Evolutionary conservation across 2,888 invertebrate species (phyloP).

Genomic region (Meghimatium bilineatum): DNA sequence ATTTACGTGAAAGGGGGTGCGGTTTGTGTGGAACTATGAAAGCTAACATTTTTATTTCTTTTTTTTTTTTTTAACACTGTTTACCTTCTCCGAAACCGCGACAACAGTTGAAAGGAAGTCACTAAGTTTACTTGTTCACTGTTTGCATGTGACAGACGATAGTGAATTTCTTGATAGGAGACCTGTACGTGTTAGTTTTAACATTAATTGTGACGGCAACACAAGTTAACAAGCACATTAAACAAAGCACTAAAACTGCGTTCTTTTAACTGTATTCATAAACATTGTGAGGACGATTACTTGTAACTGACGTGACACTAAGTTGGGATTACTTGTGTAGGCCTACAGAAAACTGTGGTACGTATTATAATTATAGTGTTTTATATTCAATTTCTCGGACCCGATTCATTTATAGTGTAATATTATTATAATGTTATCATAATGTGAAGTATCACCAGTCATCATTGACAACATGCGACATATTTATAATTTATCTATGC

Average conservation of each 20-base stretch:
- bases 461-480: too few relatives aligned
- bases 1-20: constrained; percentile 20
- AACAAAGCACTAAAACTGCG: too few relatives aligned
- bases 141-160: not conserved
- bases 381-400: too few relatives aligned
- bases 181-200: not conserved
- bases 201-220: not conserved
- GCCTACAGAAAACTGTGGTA: not conserved
- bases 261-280: too few relatives aligned
- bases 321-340: not conserved
- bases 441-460: too few relatives aligned
- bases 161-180: not conserved
- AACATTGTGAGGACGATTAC: too few relatives aligned
- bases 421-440: too few relatives aligned
- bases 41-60: not conserved
- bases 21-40: constrained; percentile 7
- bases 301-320: too few relatives aligned
- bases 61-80: not conserved
- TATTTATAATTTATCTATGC: too few relatives aligned
- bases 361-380: not conserved
- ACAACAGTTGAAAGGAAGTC: not conserved
- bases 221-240: not conserved
- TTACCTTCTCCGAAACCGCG: not conserved
- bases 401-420: too few relatives aligned
- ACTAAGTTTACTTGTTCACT: not conserved